These are phyloP conservation scores for Cabera pusaria DNA, from an alignment of 2,888 invertebrate species.

Conservation along the genomic window DNA sequence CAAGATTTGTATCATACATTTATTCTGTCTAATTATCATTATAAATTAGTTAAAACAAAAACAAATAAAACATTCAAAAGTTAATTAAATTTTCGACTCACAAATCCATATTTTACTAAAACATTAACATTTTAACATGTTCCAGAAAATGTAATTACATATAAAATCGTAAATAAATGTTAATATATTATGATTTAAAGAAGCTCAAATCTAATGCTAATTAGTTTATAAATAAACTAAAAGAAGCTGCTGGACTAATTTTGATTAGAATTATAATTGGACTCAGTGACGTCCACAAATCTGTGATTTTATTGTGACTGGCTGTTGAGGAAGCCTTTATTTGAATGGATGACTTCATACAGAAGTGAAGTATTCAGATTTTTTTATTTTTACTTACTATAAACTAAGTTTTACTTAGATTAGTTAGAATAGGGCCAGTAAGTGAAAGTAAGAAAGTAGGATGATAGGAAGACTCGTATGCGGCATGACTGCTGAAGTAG, in stretches of 20 bases:
- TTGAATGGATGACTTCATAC: conserved; percentile 44
- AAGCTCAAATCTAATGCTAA: conserved; percentile 55
- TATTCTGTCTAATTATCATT: no score
- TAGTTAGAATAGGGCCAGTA: no score
- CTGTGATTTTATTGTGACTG: conserved; percentile 60
- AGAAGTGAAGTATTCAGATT: conserved; percentile 16
- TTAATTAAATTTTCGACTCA: conserved; percentile 57
- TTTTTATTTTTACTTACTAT: not conserved
- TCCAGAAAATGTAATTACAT: conserved; percentile 15
- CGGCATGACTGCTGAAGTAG: no score
- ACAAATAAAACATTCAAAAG: conserved; percentile 42
- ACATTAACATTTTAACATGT: conserved; percentile 50
- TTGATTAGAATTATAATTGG: conserved; percentile 62
- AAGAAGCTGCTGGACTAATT: conserved; percentile 62
- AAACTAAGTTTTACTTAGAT: no score
- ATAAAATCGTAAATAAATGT: conserved; percentile 42
- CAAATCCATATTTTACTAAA: conserved; percentile 45
- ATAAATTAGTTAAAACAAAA: no score
- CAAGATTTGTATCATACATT: no score
- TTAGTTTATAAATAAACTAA: conserved; percentile 59
- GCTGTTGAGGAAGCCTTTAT: conserved; percentile 70
- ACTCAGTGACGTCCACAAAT: conserved; percentile 62
- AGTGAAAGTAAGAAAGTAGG: no score
- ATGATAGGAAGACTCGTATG: no score
- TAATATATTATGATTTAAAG: conserved; percentile 54